Evolutionary conservation across 2,888 invertebrate species (phyloP).

Genomic region (Galerucella calmariensis): DNA sequence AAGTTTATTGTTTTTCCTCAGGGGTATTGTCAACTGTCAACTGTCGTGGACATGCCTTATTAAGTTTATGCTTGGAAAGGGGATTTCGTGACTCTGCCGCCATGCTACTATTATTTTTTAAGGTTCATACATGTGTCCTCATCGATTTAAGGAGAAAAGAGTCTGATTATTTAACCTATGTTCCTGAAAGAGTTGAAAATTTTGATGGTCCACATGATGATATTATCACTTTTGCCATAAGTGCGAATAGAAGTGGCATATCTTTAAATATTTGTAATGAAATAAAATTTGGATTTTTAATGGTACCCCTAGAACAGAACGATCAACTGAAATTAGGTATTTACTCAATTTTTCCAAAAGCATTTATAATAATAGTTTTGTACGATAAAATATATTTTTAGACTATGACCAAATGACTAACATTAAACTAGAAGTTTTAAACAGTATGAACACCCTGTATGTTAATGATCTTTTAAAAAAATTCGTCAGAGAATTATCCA

Average conservation of each 20-base stretch:
- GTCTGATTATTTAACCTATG: conserved; percentile 79
- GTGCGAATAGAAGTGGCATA: conserved; percentile 76
- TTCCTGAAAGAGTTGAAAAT: conserved; percentile 69
- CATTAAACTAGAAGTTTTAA: conserved; percentile 71
- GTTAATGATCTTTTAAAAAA: conserved; percentile 63
- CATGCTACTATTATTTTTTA: neutral
- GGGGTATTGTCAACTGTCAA: no score
- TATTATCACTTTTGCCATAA: conserved; percentile 90
- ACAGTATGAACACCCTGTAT: conserved; percentile 67
- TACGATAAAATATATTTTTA: neutral
- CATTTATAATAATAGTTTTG: no score
- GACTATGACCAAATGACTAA: conserved; percentile 81
- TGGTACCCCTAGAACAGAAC: conserved; percentile 77
- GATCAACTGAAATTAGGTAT: conserved; percentile 68
- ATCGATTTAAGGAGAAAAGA: conserved; percentile 73
- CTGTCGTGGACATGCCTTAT: no score
- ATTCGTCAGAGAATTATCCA: conserved; percentile 55
- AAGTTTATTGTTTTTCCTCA: no score
- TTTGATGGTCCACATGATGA: conserved; percentile 84
- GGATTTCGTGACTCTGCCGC: no score
- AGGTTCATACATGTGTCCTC: conserved; percentile 84
- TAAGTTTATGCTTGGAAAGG: no score
- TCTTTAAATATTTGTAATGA: conserved; percentile 85
- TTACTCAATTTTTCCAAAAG: no score
- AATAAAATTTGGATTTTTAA: conserved; percentile 73